Evolutionary conservation across 1,140 invertebrate genomes (phyloP), one percentile per base, ranked within the genome.

Genomic region (Drosophila lacteicornis): DNA sequence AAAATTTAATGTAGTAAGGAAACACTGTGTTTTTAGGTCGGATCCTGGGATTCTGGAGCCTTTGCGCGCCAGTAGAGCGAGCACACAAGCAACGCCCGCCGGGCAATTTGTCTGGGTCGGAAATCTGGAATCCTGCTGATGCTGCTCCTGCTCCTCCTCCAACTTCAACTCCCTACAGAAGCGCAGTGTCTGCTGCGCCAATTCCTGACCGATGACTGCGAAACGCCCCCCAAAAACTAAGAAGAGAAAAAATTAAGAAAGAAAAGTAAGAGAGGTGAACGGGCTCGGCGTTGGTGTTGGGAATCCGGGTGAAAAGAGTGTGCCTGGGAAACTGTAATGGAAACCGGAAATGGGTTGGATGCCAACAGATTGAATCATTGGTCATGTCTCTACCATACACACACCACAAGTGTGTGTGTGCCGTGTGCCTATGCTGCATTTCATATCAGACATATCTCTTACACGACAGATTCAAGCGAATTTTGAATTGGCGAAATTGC

Each of bases 321-420:
- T 45, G 68, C 30, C 61, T 65, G 68, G 43, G 65, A 66, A 70
- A 75, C 53, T 85, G 84, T 63, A 91, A 91, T 85, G 76, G 70
- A 75, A 87, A 91, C 80, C 85, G 90, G 90, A 91, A 91, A 80
- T 75, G 74, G 80, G 91, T 74, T 84, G 85, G 91, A 91, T 91
- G 79, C 90, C 90, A 91, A 83, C 71, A 71, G 84, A 91, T 91
- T 91, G 90, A 91, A 91, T 91, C 90, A 91, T 73, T 68, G 79
- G 67, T 62, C 70, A 56, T 67, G 70, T 80, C 83, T 70, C 50
- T 27, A 13, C 49, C 36, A 38, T 12, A 3, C 36, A 38, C 12
- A 38, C 36, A 74, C 71, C 22, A 25, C 22, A 25, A 25, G 22
- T 25, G 22, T 25, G 22, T 25, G 57, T 17, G 56, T 19, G 27